phyloP scores from a whole-genome alignment of 2,113 vertebrate genomes.

The Bucco capensis region DNA sequence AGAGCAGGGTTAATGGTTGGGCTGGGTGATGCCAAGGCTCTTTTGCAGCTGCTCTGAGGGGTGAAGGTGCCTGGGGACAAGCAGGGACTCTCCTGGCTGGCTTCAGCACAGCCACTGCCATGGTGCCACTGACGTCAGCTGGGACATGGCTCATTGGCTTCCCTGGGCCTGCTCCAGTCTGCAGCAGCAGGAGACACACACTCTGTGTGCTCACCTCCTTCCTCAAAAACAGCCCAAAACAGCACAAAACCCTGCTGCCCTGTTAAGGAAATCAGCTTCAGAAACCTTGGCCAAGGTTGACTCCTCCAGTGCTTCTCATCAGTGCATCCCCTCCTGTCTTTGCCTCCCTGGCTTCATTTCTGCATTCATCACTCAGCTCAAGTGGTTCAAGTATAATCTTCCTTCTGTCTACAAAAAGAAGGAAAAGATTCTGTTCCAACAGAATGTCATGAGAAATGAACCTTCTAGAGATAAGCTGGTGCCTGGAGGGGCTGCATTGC shows the following conservation, averaged over 20 bases:
- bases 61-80: too few relatives aligned
- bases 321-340: not conserved
- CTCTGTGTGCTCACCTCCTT: not conserved
- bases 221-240: not conserved
- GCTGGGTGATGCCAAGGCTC: too few relatives aligned
- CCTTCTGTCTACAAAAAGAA: not conserved
- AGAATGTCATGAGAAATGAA: slow-evolving; percentile 6
- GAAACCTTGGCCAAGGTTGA: not conserved
- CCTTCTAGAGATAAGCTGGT: not conserved
- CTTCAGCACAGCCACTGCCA: not conserved
- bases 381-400: not conserved
- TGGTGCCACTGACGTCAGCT: rapidly evolving
- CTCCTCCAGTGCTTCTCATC: not conserved
- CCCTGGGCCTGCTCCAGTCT: not conserved
- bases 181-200: rapidly evolving
- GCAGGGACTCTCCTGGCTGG: too few relatives aligned
- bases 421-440: not conserved
- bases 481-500: not conserved
- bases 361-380: not conserved
- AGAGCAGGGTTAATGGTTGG: too few relatives aligned
- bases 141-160: not conserved
- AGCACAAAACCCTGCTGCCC: not conserved
- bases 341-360: not conserved
- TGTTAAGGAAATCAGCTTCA: not conserved
- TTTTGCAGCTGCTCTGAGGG: too few relatives aligned